Conservation (phyloP, 2,113 vertebrate genomes). For the Aix galericulata region DNA sequence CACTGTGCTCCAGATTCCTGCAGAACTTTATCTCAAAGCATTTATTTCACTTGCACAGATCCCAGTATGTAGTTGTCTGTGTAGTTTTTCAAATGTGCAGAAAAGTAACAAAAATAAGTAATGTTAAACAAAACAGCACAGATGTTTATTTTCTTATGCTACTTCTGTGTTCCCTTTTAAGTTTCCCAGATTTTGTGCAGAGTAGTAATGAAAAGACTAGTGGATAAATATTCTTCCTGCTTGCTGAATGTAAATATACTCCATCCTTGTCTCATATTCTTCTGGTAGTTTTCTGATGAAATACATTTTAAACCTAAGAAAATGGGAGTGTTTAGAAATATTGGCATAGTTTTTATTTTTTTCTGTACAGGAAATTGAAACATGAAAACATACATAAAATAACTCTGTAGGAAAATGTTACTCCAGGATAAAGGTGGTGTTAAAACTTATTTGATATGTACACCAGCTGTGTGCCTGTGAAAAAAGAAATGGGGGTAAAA, state of each 20-base stretch:
- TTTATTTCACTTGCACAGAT: not conserved
- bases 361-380: not conserved
- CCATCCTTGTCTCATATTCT: not conserved
- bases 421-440: not conserved
- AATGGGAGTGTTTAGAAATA: not conserved
- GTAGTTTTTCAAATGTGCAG: not conserved
- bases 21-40: not conserved
- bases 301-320: not conserved
- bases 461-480: not conserved
- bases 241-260: not conserved
- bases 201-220: not conserved
- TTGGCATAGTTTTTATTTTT: not conserved
- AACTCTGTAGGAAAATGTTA: not conserved
- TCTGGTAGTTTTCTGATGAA: fast-evolving
- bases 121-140: too few species aligned
- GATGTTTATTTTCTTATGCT: not conserved
- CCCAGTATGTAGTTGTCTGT: fast-evolving
- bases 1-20: not conserved
- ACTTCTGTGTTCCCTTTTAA: not conserved
- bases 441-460: not conserved
- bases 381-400: not conserved
- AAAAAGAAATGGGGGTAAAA: not conserved
- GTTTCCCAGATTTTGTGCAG: not conserved
- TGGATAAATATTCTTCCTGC: not conserved
- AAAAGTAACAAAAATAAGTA: not conserved